Conservation (phyloP, 2,797 vertebrate species). For the Gouania willdenowi region DNA sequence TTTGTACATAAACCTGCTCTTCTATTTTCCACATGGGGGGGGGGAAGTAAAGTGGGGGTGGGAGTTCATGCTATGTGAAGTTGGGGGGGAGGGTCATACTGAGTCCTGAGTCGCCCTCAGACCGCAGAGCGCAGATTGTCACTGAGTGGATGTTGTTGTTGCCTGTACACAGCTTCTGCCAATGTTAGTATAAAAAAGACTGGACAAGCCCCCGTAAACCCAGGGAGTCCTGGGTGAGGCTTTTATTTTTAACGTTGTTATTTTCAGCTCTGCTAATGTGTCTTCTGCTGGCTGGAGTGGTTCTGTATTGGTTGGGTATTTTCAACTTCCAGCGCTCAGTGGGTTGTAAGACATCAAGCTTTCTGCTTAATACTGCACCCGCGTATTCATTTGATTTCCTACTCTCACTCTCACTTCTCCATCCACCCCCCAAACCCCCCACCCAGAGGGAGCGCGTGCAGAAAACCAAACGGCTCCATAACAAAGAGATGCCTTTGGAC, state of each 20-base stretch:
- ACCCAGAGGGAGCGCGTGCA: constrained; percentile 22
- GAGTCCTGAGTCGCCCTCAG: constrained; percentile 19
- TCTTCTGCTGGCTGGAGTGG: constrained; percentile 48
- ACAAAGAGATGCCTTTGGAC: constrained; percentile 43
- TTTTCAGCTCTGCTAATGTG: constrained; percentile 25
- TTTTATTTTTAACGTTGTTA: neutral
- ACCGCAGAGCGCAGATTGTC: constrained; percentile 16
- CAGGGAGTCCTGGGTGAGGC: constrained; percentile 32
- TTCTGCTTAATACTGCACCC: constrained; percentile 36
- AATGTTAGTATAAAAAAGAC: constrained; percentile 51
- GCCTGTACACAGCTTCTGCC: constrained; percentile 64
- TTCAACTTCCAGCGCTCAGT: constrained; percentile 48
- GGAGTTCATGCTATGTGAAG: neutral
- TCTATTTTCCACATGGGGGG: too few relatives aligned
- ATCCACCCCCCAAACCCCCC: constrained; percentile 18
- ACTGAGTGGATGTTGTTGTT: constrained; percentile 42
- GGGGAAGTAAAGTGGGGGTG: too few relatives aligned
- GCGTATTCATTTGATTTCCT: constrained; percentile 56
- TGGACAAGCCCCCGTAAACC: constrained; percentile 36
- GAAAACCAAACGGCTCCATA: constrained; percentile 39
- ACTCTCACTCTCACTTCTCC: constrained; percentile 32
- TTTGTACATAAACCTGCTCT: constrained; percentile 53
- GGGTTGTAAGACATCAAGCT: constrained; percentile 50
- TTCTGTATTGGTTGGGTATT: constrained; percentile 62
- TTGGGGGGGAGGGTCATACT: constrained; percentile 21